Evolutionary conservation across 2,113 vertebrate genomes (phyloP).

Genomic region (Crotalus helleri): DNA sequence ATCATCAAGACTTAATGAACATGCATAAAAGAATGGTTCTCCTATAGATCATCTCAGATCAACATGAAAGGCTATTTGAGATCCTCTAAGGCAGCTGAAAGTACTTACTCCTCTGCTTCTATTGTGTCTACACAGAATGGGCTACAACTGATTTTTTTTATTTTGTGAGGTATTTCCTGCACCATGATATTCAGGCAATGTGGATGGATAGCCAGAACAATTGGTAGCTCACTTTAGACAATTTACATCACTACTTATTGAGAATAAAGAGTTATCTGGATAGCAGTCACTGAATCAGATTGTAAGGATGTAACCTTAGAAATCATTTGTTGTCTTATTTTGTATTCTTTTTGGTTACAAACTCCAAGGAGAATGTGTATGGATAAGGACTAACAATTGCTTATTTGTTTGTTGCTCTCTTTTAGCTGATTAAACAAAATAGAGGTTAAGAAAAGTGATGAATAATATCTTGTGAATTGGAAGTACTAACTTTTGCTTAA

Average conservation of each 20-base stretch:
- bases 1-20: neutral
- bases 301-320: neutral
- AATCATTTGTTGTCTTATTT: neutral
- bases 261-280: neutral
- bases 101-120: neutral
- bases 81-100: neutral
- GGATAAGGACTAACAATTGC: neutral
- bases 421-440: neutral
- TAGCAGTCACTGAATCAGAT: neutral
- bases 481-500: neutral
- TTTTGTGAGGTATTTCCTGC: neutral
- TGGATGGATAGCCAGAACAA: neutral
- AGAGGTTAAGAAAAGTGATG: neutral
- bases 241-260: neutral
- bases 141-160: neutral
- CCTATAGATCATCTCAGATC: neutral
- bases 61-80: neutral
- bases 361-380: neutral
- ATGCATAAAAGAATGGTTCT: neutral
- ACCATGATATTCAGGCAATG: neutral
- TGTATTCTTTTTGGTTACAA: neutral
- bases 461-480: neutral
- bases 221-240: neutral
- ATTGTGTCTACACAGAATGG: neutral
- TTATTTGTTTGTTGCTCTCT: neutral